Conservation (phyloP, 1,140 invertebrate species). For the Pseudomyrmex concolor region DNA sequence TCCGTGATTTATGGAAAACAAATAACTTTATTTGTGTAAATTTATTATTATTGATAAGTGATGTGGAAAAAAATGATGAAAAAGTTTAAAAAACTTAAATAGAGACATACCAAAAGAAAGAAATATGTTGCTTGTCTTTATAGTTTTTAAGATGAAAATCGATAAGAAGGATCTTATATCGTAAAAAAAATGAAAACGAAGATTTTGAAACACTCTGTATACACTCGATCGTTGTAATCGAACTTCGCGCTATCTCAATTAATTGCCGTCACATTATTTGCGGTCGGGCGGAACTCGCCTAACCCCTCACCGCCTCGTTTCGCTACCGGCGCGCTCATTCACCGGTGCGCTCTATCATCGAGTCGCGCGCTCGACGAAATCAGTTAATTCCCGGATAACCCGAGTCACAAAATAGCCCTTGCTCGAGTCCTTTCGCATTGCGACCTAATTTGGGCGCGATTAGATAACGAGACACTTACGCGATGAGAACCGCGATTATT, state of each 20-base stretch:
- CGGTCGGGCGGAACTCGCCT: constrained; percentile 43
- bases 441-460: constrained; percentile 62
- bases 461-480: constrained; percentile 50
- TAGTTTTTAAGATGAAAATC: too few species aligned
- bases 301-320: not conserved
- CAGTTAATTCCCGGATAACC: constrained; percentile 65
- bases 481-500: constrained; percentile 42
- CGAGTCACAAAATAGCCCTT: constrained; percentile 66
- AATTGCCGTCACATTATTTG: constrained; percentile 75
- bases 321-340: not conserved
- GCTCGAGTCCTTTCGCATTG: constrained; percentile 64
- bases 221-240: constrained; percentile 25
- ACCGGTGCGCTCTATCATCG: constrained; percentile 49
- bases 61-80: too few species aligned
- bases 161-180: not conserved
- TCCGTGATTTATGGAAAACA: too few species aligned
- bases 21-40: too few species aligned
- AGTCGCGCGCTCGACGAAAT: constrained; percentile 38
- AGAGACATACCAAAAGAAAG: too few species aligned
- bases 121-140: too few species aligned
- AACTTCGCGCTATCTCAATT: constrained; percentile 70
- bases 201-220: constrained; percentile 35
- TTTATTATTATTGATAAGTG: too few species aligned
- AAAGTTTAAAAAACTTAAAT: too few species aligned
- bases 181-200: constrained; percentile 9